These are phyloP conservation scores for Xiphydria camelus DNA, from an alignment of 2,888 invertebrate species.

Conservation along the genomic window DNA sequence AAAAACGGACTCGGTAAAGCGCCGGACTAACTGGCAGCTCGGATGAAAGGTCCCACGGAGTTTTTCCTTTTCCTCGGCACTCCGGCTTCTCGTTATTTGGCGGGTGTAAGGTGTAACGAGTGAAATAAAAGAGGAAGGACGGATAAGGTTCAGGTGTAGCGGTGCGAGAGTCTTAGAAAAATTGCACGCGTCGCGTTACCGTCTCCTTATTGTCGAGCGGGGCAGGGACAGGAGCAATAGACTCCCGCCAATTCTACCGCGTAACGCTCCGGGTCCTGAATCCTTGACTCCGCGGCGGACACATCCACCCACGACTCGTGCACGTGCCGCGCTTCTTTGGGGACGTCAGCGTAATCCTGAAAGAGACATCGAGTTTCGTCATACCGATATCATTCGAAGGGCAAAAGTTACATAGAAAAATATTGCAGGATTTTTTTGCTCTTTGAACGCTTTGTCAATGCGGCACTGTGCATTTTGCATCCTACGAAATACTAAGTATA, in stretches of 20 bases:
- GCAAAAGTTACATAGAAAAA: conserved; percentile 32
- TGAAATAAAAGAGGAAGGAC: too few relatives aligned
- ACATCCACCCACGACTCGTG: conserved; percentile 43
- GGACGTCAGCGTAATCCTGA: conserved; percentile 33
- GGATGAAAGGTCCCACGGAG: too few relatives aligned
- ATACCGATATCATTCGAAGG: background rate
- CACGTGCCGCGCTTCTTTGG: conserved; percentile 45
- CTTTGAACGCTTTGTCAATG: too few relatives aligned
- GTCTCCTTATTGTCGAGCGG: conserved; percentile 22
- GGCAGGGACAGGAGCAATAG: conserved; percentile 44
- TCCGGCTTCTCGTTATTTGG: too few relatives aligned
- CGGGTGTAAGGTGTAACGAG: too few relatives aligned
- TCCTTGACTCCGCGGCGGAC: conserved; percentile 22
- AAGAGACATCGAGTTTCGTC: conserved; percentile 9
- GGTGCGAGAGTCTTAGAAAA: too few relatives aligned
- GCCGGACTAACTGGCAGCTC: too few relatives aligned
- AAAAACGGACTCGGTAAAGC: too few relatives aligned
- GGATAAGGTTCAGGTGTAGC: too few relatives aligned
- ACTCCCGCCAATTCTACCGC: conserved; percentile 39
- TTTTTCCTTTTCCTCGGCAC: too few relatives aligned
- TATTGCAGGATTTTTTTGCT: conserved; percentile 34
- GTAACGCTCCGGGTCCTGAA: conserved; percentile 26
- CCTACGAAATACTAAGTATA: too few relatives aligned
- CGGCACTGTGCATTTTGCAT: too few relatives aligned
- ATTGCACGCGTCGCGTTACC: background rate